phyloP scores from a whole-genome alignment of 2,797 vertebrate species.

The Poeciliopsis turneri region DNA sequence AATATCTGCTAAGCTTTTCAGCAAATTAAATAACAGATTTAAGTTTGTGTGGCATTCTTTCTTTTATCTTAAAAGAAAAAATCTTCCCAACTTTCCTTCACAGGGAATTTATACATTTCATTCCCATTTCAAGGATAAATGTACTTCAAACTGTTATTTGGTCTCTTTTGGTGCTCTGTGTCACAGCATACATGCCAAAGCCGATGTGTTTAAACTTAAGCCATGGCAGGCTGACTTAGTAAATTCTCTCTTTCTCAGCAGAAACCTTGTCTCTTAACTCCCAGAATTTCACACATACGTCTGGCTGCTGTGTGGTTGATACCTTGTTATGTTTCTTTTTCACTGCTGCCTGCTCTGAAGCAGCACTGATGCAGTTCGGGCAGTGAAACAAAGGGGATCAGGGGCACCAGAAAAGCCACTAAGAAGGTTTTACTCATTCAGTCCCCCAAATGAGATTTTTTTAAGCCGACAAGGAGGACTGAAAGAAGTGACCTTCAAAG shows the following conservation, averaged over 20 bases:
- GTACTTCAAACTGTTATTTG: constrained; percentile 22
- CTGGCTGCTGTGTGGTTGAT: constrained; percentile 46
- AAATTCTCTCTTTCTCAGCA: constrained; percentile 46
- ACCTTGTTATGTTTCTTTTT: constrained; percentile 18
- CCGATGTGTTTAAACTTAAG: constrained; percentile 49
- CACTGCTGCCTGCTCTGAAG: constrained; percentile 37
- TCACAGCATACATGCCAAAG: constrained; percentile 35
- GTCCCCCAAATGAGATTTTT: constrained; percentile 55
- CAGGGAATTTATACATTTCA: background rate
- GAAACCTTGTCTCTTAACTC: constrained; percentile 29
- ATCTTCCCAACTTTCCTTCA: background rate
- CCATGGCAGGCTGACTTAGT: constrained; percentile 40
- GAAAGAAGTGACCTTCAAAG: constrained; percentile 71
- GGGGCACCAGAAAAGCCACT: constrained; percentile 61
- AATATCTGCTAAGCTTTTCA: background rate
- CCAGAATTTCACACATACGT: constrained; percentile 45
- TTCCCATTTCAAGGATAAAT: constrained; percentile 10
- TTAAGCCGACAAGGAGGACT: constrained; percentile 47
- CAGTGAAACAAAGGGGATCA: constrained; percentile 68
- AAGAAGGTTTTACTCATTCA: constrained; percentile 67
- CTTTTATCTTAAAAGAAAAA: background rate
- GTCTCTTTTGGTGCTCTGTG: constrained; percentile 27
- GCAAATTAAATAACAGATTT: background rate
- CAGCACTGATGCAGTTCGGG: constrained; percentile 54
- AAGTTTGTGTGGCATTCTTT: background rate